Evolutionary conservation across 2,797 vertebrate species (phyloP), one percentile per base, ranked within the genome.

Genomic region (Ptychobarbus kaznakovi): DNA sequence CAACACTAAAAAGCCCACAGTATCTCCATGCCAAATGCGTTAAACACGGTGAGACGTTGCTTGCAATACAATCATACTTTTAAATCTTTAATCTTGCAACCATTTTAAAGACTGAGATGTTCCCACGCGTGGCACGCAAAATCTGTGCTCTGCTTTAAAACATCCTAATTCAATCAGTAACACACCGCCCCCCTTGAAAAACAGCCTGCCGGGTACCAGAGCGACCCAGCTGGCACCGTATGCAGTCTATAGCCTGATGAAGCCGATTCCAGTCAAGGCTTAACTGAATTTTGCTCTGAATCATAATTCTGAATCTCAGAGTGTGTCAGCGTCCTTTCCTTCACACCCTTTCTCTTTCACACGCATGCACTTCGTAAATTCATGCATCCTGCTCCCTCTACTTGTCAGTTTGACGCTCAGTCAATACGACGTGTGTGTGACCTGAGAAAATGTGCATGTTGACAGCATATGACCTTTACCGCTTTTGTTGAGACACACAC

Each of bases 391-490:
- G 68, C 77, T 65, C 56, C 69, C 22, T 28, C 56, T 51, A 38
- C 68, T 74, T 84, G 86, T 75, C 77, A 87, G 40, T 76, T 81
- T 87, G 86, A 85, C 18, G 80, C 63, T 87, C 72, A 87, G 82
- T 84, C 78, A 76, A 85, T 81, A 84, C 22, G 82, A 87, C 86
- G 15, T 42, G 44, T 80, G 72, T 84, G 82, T 81, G 86, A 87
- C 82, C 78, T 87, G 86, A 84, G 82, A 87, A 87, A 87, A 84
- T 81, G 78, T 81, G 86, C 66, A 35, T 69, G 77, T 81, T 84
- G 77, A 84, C 78, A 88, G 80, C 74, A 69, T 73, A 78, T 88
- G 87, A 88, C 87, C 83, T 85, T 88, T 88, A 81, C 63, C 22
- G 70, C 74, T 70, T 75, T 49, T 86, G 70, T 78, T 72, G 38